Conservation (phyloP, 1,140 invertebrate species). For the Neuroterus valhalla region DNA sequence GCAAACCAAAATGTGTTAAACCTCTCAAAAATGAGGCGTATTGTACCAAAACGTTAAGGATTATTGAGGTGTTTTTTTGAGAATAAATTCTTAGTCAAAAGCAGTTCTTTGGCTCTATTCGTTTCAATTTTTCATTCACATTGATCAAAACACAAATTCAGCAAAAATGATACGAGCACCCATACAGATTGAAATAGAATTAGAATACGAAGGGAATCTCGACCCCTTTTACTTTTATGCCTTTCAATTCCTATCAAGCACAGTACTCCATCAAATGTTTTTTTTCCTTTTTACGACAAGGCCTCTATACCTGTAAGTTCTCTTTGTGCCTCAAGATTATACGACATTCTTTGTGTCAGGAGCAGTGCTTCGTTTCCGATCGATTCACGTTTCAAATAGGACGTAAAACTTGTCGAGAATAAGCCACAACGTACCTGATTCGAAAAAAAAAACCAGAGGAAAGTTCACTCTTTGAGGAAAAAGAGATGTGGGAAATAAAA, state of each 20-base stretch:
- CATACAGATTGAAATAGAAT: too few relatives aligned
- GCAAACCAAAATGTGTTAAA: too few relatives aligned
- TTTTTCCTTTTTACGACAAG: conserved; percentile 14
- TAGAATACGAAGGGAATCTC: too few relatives aligned
- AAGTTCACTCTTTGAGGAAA: neutral
- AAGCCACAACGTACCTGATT: conserved; percentile 19
- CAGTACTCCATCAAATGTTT: neutral
- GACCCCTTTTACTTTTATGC: neutral
- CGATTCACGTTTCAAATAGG: conserved; percentile 37
- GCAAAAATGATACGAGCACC: too few relatives aligned
- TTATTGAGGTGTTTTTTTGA: too few relatives aligned
- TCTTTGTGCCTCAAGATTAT: conserved; percentile 36
- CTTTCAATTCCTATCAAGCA: neutral
- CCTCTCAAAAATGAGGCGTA: too few relatives aligned
- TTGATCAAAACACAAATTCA: too few relatives aligned
- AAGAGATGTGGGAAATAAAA: neutral
- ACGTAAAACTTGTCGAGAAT: conserved; percentile 35
- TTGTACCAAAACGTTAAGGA: too few relatives aligned
- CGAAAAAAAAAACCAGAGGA: neutral
- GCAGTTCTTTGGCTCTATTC: too few relatives aligned
- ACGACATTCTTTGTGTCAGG: conserved; percentile 33
- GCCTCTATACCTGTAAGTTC: neutral
- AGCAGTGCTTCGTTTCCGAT: conserved; percentile 38
- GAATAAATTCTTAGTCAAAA: too few relatives aligned
- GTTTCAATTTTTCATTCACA: too few relatives aligned